phyloP scores from a whole-genome alignment of 2,113 vertebrate species.

The Amphiprion ocellaris region DNA sequence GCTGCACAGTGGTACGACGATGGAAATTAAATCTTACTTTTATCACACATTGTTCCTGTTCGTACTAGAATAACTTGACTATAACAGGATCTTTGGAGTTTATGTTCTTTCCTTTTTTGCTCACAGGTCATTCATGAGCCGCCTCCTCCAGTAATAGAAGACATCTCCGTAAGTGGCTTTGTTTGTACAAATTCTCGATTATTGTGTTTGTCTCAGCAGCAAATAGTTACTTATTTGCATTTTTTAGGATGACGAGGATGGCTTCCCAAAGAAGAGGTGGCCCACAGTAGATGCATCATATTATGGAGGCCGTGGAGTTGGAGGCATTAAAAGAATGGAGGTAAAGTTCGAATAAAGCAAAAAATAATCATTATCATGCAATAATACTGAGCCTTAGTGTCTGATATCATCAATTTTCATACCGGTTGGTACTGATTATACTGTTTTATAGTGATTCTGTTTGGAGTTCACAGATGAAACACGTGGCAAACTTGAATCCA shows the following conservation, averaged over 20 bases:
- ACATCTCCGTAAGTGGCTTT: slow-evolving; percentile 77
- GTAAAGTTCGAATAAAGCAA: slow-evolving; percentile 69
- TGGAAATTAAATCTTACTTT: not conserved
- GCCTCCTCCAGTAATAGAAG: slow-evolving; percentile 77
- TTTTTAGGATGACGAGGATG: slow-evolving; percentile 83
- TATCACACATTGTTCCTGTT: not conserved
- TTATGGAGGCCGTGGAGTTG: slow-evolving; percentile 95
- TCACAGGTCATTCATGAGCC: slow-evolving; percentile 85
- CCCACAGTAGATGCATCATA: slow-evolving; percentile 95
- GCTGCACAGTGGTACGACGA: slow-evolving; percentile 95
- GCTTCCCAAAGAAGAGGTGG: slow-evolving; percentile 84
- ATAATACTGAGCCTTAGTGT: not conserved
- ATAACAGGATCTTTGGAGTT: not conserved
- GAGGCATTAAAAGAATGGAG: slow-evolving; percentile 99
- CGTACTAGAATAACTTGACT: not conserved
- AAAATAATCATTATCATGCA: not conserved
- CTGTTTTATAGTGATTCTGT: not conserved
- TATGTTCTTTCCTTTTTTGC: not conserved
- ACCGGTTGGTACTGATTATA: too few relatives aligned
- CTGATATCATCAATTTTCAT: not conserved
- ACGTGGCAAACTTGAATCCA: not conserved
- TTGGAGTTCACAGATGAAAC: slow-evolving; percentile 15
- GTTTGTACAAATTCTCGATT: not conserved
- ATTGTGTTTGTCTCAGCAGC: not conserved
- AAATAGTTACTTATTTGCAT: not conserved